These are phyloP conservation scores for Plecturocebus donacophilus DNA, from an alignment of 2,113 vertebrate genomes.

Conservation along the genomic window DNA sequence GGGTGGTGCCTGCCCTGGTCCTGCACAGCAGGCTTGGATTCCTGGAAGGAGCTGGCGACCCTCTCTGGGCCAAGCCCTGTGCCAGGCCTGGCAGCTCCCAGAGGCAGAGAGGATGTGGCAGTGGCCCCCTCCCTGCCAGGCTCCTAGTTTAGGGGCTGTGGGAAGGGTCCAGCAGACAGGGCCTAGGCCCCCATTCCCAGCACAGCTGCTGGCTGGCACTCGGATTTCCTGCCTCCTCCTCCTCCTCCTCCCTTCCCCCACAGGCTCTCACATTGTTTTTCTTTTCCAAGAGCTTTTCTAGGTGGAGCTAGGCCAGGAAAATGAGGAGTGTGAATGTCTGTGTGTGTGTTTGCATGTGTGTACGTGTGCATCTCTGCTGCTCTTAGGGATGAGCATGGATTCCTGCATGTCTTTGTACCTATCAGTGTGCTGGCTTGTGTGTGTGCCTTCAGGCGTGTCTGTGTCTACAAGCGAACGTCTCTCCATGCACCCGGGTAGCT, in stretches of 20 bases:
- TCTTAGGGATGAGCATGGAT: not conserved
- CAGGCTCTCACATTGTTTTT: slow-evolving; percentile 57
- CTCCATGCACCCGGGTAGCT: accelerated
- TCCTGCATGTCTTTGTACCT: not conserved
- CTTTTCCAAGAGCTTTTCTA: slow-evolving; percentile 67
- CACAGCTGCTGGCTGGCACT: not conserved
- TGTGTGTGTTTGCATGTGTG: not conserved
- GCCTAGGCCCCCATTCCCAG: not conserved
- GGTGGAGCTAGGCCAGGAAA: slow-evolving; percentile 67
- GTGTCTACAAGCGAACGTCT: not conserved
- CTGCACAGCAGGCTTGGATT: not conserved
- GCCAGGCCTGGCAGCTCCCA: not conserved
- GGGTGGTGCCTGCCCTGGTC: slow-evolving; percentile 16
- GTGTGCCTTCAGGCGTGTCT: not conserved
- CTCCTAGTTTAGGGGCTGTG: not conserved
- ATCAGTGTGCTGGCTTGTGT: not conserved
- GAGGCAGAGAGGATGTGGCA: not conserved
- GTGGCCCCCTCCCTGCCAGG: not conserved
- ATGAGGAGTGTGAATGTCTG: not conserved
- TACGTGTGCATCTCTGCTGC: not conserved
- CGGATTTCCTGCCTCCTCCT: slow-evolving; percentile 47
- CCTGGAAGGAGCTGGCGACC: not conserved
- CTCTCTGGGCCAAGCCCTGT: not conserved
- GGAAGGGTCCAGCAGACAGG: not conserved
- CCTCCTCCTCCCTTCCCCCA: not conserved